Base-by-base conservation (phyloP, 2,797 vertebrate species). In the Sebastes miniatus region DNA sequence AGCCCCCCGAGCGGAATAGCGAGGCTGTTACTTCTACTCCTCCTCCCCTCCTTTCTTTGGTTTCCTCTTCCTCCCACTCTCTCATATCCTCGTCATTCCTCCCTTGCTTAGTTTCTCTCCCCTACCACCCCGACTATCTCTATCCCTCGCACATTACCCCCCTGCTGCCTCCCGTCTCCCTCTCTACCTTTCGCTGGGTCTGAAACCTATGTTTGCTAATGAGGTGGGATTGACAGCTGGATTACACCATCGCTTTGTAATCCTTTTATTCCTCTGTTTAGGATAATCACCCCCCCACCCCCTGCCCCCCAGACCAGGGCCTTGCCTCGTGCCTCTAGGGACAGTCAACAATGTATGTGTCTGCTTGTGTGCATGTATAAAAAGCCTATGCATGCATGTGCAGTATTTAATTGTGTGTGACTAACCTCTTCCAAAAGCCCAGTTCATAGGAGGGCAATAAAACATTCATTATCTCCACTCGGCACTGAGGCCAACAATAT, bases 191-290 rank as follows among this genome's bases (percentile, higher is more conserved):
- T 83, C 22, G 4, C 76, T 66, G 13, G 64, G 80, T 80, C 63
- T 59, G 52, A 64, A 83, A 64, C 81, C 85, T 75, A 31, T 83
- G 62, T 84, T 92, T 92, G 89, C 90, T 94, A 95, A 96, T 90
- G 94, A 96, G 93, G 89, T 91, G 85, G 91, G 91, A 92, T 68
- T 90, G 85, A 90, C 93, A 90, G 91, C 90, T 83, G 93, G 94
- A 89, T 91, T 93, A 93, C 83, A 85, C 18, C 56, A 77, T 92
- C 72, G 59, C 72, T 88, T 92, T 95, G 89, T 89, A 89, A 92
- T 94, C 89, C 93, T 95, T 95, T 95, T 87, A 92, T 94, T 95
- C 92, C 91, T 93, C 93, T 87, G 92, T 94, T 87, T 81, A 90
- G 92, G 89, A 92, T 83, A 93, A 90, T 78, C 88, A 93, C 81